phyloP scores from a whole-genome alignment of 1,140 invertebrate genomes.

The Drosophila mayri region DNA sequence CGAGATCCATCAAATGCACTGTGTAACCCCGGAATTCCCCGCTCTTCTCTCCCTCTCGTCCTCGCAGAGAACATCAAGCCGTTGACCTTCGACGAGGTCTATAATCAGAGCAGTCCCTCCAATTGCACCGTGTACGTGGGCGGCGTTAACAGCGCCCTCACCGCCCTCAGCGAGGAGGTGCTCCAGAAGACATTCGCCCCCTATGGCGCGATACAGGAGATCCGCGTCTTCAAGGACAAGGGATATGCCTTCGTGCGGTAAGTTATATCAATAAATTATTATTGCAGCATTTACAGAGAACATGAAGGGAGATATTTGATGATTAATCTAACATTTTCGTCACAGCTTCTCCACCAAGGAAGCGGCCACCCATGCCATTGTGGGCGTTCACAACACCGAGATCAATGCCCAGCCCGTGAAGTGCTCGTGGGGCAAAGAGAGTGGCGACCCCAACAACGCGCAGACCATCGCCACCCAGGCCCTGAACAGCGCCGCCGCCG shows the following conservation, averaged over 20 bases:
- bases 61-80: slow-evolving; percentile 93
- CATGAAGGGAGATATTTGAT: neutral
- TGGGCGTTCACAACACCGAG: slow-evolving; percentile 98
- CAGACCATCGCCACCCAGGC: slow-evolving; percentile 88
- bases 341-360: slow-evolving; percentile 98
- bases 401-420: slow-evolving; percentile 99
- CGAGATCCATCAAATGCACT: slow-evolving; percentile 48
- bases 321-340: neutral
- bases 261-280: slow-evolving; percentile 40
- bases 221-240: slow-evolving; percentile 99
- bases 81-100: slow-evolving; percentile 99
- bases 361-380: slow-evolving; percentile 98
- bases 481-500: slow-evolving; percentile 76
- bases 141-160: slow-evolving; percentile 96
- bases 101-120: slow-evolving; percentile 98
- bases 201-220: slow-evolving; percentile 98
- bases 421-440: slow-evolving; percentile 99
- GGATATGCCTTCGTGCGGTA: slow-evolving; percentile 99
- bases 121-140: slow-evolving; percentile 99
- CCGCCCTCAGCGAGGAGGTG: slow-evolving; percentile 97
- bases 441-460: slow-evolving; percentile 94
- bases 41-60: neutral
- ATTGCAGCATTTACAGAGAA: neutral
- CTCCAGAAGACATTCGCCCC: slow-evolving; percentile 98
- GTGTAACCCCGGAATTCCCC: slow-evolving; percentile 21